These are phyloP conservation scores for Argopecten irradians DNA, from an alignment of 1,140 invertebrate species.

Conservation along the genomic window DNA sequence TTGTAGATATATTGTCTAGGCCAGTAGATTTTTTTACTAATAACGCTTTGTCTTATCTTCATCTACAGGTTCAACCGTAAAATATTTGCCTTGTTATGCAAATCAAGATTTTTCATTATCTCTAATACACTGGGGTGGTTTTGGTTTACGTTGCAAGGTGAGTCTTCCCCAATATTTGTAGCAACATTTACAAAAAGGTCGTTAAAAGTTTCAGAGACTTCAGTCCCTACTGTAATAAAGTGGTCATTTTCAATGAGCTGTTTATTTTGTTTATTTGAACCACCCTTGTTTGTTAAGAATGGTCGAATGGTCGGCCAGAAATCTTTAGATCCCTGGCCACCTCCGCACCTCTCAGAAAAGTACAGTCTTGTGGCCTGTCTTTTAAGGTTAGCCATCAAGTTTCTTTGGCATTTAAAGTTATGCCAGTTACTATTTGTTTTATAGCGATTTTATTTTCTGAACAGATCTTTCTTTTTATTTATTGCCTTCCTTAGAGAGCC, in stretches of 20 bases:
- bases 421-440: background rate
- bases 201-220: constrained; percentile 40
- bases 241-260: background rate
- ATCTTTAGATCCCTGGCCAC: constrained; percentile 13
- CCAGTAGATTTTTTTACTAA: too few relatives aligned
- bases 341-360: constrained; percentile 17
- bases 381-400: constrained; percentile 29
- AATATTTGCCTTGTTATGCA: background rate
- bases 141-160: background rate
- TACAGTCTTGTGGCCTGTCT: background rate
- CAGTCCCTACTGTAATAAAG: too few relatives aligned
- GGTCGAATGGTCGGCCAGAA: background rate
- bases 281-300: constrained; percentile 11
- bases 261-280: background rate
- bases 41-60: too few relatives aligned
- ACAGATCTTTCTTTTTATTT: constrained; percentile 29
- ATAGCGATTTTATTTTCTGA: background rate
- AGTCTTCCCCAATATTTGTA: constrained; percentile 36
- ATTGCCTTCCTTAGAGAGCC: constrained; percentile 12
- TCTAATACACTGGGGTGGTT: constrained; percentile 40
- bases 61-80: constrained; percentile 13
- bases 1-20: too few relatives aligned
- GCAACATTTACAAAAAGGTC: constrained; percentile 48
- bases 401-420: background rate
- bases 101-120: constrained; percentile 28